Percentiles rank a stretch among this genome's conserved stretches.
Conservation (phyloP, 2,113 vertebrate species). For the Chloropsis cyanopogon region DNA sequence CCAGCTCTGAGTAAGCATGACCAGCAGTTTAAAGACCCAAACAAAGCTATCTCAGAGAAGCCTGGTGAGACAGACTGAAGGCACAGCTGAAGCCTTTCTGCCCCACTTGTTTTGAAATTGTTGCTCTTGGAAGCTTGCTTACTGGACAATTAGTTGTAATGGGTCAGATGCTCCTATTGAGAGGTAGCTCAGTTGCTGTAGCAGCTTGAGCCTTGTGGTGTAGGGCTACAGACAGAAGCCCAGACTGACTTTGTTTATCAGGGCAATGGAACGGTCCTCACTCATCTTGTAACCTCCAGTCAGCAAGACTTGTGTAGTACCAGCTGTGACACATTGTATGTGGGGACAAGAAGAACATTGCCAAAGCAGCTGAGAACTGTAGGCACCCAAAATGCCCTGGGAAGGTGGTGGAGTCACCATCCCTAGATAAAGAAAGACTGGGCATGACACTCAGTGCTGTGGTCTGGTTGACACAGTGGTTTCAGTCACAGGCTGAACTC, state of each 20-base stretch:
- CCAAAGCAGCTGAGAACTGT: neutral
- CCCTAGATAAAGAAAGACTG: neutral
- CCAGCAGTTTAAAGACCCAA: neutral
- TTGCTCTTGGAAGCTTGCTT: neutral
- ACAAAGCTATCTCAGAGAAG: neutral
- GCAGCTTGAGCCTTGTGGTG: neutral
- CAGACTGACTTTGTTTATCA: neutral
- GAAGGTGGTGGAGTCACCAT: accelerated
- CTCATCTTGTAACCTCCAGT: neutral
- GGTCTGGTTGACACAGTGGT: neutral
- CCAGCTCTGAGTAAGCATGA: neutral
- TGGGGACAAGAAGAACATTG: neutral
- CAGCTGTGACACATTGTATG: neutral
- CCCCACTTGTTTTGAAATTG: neutral
- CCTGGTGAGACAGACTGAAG: neutral
- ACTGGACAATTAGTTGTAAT: neutral
- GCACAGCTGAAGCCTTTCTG: neutral
- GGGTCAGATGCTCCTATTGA: neutral
- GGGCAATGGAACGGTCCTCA: neutral
- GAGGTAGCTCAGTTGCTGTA: neutral
- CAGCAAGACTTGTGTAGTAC: neutral
- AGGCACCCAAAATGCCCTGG: neutral
- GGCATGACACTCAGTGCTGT: neutral
- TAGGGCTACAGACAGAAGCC: neutral
- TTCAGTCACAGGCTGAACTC: neutral